These are phyloP conservation scores for Pomatostomus ruficeps DNA, from an alignment of 2,113 vertebrate genomes.

Conservation along the genomic window DNA sequence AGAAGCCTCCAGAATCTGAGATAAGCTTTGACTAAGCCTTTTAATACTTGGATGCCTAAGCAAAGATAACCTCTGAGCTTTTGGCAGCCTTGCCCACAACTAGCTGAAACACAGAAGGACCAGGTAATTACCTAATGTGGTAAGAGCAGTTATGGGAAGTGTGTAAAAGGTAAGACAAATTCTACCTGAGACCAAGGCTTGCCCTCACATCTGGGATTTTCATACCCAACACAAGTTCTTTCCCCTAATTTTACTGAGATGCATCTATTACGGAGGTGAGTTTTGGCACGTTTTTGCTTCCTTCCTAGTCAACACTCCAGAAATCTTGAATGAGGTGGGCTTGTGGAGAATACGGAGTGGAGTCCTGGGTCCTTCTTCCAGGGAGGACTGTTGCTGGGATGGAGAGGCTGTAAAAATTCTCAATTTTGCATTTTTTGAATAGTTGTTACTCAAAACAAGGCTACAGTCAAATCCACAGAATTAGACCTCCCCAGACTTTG, in stretches of 20 bases:
- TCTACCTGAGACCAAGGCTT: not conserved
- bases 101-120: slow-evolving; percentile 56
- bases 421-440: not conserved
- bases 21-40: slow-evolving; percentile 45
- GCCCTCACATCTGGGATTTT: not conserved
- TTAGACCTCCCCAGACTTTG: not conserved
- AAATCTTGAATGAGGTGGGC: not conserved
- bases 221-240: not conserved
- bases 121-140: slow-evolving; percentile 48
- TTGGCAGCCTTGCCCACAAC: slow-evolving; percentile 30
- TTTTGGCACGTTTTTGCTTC: not conserved
- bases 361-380: not conserved
- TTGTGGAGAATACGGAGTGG: not conserved
- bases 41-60: slow-evolving; percentile 22
- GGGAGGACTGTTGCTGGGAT: not conserved
- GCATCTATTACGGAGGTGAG: not conserved
- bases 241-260: not conserved
- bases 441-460: not conserved
- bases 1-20: slow-evolving; percentile 45
- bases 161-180: slow-evolving; percentile 51
- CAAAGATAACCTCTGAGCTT: slow-evolving; percentile 42
- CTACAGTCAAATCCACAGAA: not conserved
- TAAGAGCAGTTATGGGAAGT: slow-evolving; percentile 46
- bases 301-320: not conserved
- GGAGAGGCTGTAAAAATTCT: not conserved